Percentiles rank a stretch among this genome's conserved stretches.
phyloP scores from a whole-genome alignment of 2,888 invertebrate genomes.

The Lithophane leautieri region DNA sequence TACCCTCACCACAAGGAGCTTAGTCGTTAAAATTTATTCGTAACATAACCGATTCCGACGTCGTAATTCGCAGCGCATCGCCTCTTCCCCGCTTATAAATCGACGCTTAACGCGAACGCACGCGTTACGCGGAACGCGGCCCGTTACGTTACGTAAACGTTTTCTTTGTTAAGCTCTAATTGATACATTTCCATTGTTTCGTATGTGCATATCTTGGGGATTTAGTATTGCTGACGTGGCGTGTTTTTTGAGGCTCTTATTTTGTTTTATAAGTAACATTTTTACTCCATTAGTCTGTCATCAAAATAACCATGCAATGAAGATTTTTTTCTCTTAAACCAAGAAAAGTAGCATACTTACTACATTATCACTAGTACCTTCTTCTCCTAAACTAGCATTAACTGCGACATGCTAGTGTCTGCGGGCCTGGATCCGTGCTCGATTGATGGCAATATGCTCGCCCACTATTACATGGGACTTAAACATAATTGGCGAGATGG shows the following conservation, averaged over 20 bases:
- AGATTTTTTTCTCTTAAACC: no score
- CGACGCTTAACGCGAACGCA: constrained; percentile 57
- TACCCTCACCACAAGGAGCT: constrained; percentile 47
- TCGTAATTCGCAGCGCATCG: constrained; percentile 63
- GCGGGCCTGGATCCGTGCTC: no score
- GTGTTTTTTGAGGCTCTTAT: constrained; percentile 20
- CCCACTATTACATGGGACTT: no score
- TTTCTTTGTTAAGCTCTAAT: constrained; percentile 65
- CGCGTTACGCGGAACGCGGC: constrained; percentile 54
- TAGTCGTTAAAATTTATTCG: constrained; percentile 65
- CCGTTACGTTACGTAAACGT: constrained; percentile 59
- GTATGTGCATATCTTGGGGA: constrained; percentile 35
- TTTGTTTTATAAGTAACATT: neutral
- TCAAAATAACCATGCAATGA: neutral
- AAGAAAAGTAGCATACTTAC: neutral
- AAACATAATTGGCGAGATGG: no score
- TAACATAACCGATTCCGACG: constrained; percentile 60
- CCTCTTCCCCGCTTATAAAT: constrained; percentile 63
- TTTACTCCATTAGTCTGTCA: neutral
- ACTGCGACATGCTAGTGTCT: no score
- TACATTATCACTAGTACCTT: neutral
- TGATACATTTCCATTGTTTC: constrained; percentile 64
- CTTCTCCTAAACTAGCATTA: neutral
- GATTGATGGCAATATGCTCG: no score
- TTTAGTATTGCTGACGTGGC: constrained; percentile 45